Base-by-base conservation (phyloP, 2,888 invertebrate species). In the Craniophora ligustri region DNA sequence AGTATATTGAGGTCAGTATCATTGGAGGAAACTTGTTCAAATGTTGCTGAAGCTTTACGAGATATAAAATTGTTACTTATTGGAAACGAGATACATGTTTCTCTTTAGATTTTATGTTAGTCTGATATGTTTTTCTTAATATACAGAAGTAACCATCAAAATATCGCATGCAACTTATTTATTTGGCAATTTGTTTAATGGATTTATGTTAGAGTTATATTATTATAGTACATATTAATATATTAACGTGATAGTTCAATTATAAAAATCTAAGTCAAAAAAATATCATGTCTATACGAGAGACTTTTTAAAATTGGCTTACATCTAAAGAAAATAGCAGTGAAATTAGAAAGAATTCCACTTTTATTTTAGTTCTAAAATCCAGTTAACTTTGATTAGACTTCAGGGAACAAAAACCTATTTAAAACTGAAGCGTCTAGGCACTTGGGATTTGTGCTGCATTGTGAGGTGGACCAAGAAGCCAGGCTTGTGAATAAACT, bases 11-110 rank as follows among this genome's bases (percentile, higher is more conserved):
- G 28, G 14, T 26, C 34, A 16, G 21, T 42, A 10, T 42, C 39
- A 35, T 31, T 16, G 18, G 26, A 39, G 13, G 30, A 40, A 16
- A 35, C 39, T 59, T 41, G n/a, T 65, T 40, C 50, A 14, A 13
- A 31, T 31, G 32, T 60, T 45, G 41, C 32, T 62, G 44, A 45
- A 66, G 14, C 8, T 28, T 31, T 7, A 35, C 16, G 16, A 45
- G 23, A 40, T 16, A 40, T 19, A 14, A 7, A 28, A 21, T 39
- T 26, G 16, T 14, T n/a, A n/a, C n/a, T 11, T 30, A 23, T 58
- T 40, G 14, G 15, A 32, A 45, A 50, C 28, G 8, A 32, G 28
- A 45, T 41, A 28, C 14, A 13, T 26, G 30, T 31, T 15, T 15
- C 11, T 36, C 40, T 31, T 32, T 28, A 38, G 13, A 41, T 34